Conservation (phyloP, 2,113 vertebrate species). For the Aramus guarauna region DNA sequence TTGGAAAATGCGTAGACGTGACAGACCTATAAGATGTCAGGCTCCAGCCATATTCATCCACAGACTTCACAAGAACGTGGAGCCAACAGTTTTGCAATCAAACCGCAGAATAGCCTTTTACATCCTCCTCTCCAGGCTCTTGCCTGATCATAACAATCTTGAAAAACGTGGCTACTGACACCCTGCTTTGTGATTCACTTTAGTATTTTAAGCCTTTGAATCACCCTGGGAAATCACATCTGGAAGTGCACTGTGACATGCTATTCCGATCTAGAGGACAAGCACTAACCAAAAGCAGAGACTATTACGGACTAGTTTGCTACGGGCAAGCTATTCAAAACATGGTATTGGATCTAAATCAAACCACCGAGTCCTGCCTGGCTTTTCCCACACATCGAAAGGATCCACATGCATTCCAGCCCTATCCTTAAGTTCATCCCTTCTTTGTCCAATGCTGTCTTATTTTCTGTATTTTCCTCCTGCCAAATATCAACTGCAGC, state of each 20-base stretch:
- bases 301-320: background rate
- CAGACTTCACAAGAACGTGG: accelerated
- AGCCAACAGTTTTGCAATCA: background rate
- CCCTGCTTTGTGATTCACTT: background rate
- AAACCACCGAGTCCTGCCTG: background rate
- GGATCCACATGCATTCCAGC: background rate
- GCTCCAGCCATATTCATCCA: background rate
- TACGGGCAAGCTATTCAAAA: background rate
- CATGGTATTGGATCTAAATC: background rate
- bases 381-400: background rate
- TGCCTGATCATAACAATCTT: background rate
- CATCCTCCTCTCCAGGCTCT: background rate
- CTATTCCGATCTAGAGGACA: background rate
- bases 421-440: background rate
- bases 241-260: background rate
- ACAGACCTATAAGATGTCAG: background rate
- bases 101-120: background rate
- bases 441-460: background rate
- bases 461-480: background rate
- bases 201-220: background rate
- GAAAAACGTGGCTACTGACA: background rate
- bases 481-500: background rate
- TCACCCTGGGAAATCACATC: background rate
- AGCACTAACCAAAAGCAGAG: background rate
- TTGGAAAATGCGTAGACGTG: background rate